Evolutionary conservation across 2,113 vertebrate species (phyloP), one percentile per base, ranked within the genome.

Genomic region (Mirounga angustirostris): DNA sequence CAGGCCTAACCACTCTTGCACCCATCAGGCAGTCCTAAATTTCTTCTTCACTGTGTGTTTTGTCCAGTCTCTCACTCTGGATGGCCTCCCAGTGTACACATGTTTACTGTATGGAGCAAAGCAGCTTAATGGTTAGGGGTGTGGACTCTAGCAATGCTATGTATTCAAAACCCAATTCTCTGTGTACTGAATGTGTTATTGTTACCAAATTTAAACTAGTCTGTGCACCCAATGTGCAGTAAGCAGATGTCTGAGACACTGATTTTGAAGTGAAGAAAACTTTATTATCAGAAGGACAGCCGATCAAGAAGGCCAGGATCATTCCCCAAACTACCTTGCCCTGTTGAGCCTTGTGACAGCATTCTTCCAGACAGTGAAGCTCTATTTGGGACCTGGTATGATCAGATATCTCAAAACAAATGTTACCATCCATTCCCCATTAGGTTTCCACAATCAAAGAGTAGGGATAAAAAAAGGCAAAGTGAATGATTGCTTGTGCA

Each of bases 21-120:
- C 87, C 24, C 40, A 76, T 30, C 36, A 85, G n/a, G 21, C 26
- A 78, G 5, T 65, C 43, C 26, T 86, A 65, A 50, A 89, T 80
- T 96, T 82, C 78, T 91, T 93, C 82, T 67, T 40, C 40, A 36
- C 28, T 78, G 6, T 89, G 40, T 36, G n/a, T 76, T 87, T 89
- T n/a, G 6, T 69, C 14, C 40, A 80, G 22, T 33, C 40, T 83
- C 26, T 63, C n/a, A 22, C 15, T 79, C 5, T 54, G 9, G 12
- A 87, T 93, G 58, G 46, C 16, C 11, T 95, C 58, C 69, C 33
- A 82, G 63, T 86, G 13, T 67, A 8, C 12, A 11, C 5, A 30
- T 82, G 15, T 73, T 79, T 93, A 71, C 33, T 59, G 4, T 56
- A 18, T 94, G 54, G 26, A 92, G 19, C 43, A 92, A 71, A 92